A percentile compares a stretch with the other conserved stretches of the same genome.
Conservation (phyloP, 2,888 invertebrate species). For the Oxystoma pomonae region DNA sequence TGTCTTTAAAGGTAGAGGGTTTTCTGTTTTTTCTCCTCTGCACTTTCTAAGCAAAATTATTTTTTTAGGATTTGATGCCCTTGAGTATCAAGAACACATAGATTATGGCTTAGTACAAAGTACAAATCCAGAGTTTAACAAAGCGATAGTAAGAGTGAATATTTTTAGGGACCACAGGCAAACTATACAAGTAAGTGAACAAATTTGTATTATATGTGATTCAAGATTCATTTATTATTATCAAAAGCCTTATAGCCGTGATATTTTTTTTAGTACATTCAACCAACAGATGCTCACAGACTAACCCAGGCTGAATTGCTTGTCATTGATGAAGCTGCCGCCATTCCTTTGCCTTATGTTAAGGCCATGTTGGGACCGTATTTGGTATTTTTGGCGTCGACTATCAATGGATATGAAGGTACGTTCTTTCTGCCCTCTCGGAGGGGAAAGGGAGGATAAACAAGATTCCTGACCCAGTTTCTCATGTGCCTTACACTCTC, state of each 20-base stretch:
- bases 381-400: conserved; percentile 92
- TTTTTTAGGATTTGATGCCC: conserved; percentile 68
- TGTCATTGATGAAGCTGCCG: conserved; percentile 98
- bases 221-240: neutral
- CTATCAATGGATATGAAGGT: conserved; percentile 97
- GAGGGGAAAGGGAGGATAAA: no score
- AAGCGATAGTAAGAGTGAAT: conserved; percentile 91
- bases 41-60: no score
- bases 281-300: conserved; percentile 84
- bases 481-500: no score
- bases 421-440: no score
- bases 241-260: neutral
- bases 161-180: conserved; percentile 87
- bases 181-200: conserved; percentile 74
- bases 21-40: no score
- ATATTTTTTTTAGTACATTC: conserved; percentile 71
- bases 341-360: conserved; percentile 92
- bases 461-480: no score
- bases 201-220: neutral
- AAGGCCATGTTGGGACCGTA: conserved; percentile 87
- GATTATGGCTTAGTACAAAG: conserved; percentile 95
- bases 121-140: conserved; percentile 93
- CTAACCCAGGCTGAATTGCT: conserved; percentile 91
- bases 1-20: conserved; percentile 67
- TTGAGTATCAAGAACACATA: conserved; percentile 92